Base-by-base conservation (phyloP, 1,140 invertebrate species). In the Rhagoletis zephyria region DNA sequence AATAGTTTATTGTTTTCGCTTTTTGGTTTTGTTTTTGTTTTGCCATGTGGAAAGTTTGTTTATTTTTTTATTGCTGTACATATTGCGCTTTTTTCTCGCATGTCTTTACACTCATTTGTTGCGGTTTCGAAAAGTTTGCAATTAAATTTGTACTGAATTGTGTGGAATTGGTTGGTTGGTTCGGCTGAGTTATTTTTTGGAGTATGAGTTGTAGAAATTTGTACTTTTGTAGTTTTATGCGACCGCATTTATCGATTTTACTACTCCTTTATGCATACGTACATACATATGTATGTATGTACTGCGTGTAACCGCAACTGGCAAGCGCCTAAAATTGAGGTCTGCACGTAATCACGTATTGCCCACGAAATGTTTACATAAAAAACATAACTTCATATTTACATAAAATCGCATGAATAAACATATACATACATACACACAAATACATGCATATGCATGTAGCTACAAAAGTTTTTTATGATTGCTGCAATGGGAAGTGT, bases 91-190 rank as follows among this genome's bases (percentile, higher is more conserved):
- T 77, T 77, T 77, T n/a, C 70, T 51, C 51, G 45, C 45, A 30
- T 81, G n/a, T 51, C 74, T 51, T 81, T 81, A 56, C 9, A 4
- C 48, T 81, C 48, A 19, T 56, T 81, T 81, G 74, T 81, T 81
- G 74, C 74, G 74, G 74, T 81, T 81, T 81, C 74, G 74, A 81
- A 81, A 81, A 81, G 48, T 81, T 81, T 59, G 74, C 74, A 81
- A 81, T 81, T 30, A 81, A 81, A 59, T 14, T 77, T 30, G 3
- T 51, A n/a, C 42, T 51, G 70, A 19, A 30, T 48, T 74, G 67
- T 70, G 42, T 48, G 12, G 70, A 48, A 48, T 81, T 19, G 74
- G 48, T 81, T 5, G 56, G 74, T 59, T 7, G 7, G 74, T 81
- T 4, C 45, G 9, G 45, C 19, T 81, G 12, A 56, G 16, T 3